Evolutionary conservation across 2,797 vertebrate species (phyloP).

Genomic region (Limosa lapponica): DNA sequence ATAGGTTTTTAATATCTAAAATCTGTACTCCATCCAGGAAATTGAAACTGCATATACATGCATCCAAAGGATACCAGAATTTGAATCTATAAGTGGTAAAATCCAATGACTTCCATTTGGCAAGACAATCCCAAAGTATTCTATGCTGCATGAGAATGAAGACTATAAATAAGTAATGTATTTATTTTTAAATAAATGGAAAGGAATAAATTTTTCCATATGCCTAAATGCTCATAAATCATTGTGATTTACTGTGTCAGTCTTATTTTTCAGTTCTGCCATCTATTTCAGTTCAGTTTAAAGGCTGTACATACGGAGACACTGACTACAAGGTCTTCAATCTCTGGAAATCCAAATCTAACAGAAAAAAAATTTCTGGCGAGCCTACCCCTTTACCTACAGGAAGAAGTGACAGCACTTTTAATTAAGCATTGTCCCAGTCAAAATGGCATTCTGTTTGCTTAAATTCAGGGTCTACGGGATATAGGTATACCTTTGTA

Average conservation of each 20-base stretch:
- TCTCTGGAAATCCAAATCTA: slow-evolving; percentile 41
- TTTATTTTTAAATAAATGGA: slow-evolving; percentile 39
- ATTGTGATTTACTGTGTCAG: slow-evolving; percentile 13
- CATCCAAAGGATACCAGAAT: neutral
- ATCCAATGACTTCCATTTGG: slow-evolving; percentile 11
- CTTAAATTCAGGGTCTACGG: neutral
- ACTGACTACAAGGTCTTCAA: slow-evolving; percentile 13
- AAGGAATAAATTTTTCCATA: slow-evolving; percentile 7
- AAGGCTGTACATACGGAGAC: neutral
- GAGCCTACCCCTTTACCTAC: neutral
- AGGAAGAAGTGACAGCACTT: neutral
- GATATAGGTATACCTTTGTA: neutral
- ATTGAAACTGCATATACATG: neutral
- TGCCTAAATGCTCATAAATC: slow-evolving; percentile 29
- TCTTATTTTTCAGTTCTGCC: slow-evolving; percentile 20
- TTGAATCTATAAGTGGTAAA: slow-evolving; percentile 22
- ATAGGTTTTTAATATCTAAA: neutral
- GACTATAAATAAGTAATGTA: slow-evolving; percentile 17
- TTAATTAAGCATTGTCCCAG: neutral
- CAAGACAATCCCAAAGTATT: neutral
- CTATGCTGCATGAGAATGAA: neutral
- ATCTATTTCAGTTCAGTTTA: slow-evolving; percentile 26
- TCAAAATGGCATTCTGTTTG: neutral
- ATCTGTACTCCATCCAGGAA: neutral
- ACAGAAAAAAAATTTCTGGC: neutral